Percentiles rank a stretch among this genome's conserved stretches.
phyloP scores from a whole-genome alignment of 2,888 invertebrate genomes.

The Trachelus iudaicus region DNA sequence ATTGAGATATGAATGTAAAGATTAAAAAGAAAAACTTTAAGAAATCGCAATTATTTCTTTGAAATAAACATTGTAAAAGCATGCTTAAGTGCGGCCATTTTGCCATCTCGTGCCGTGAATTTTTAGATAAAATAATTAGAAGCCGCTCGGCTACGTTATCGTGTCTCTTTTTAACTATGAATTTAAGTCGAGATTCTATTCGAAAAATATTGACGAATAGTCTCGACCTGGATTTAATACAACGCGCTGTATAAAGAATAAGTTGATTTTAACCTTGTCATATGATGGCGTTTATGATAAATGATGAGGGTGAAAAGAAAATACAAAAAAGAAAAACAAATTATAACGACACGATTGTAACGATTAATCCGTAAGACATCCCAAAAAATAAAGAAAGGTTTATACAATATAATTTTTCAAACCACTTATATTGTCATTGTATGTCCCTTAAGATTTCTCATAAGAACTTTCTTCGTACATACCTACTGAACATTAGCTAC shows the following conservation, averaged over 20 bases:
- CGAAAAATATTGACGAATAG: not conserved
- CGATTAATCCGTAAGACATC: constrained; percentile 41
- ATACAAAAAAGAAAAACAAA: constrained; percentile 2
- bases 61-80: too few relatives aligned
- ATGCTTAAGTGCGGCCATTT: too few relatives aligned
- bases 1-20: too few relatives aligned
- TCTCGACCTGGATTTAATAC: not conserved
- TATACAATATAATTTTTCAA: constrained; percentile 25
- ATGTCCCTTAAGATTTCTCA: too few relatives aligned
- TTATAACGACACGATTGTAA: constrained; percentile 46
- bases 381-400: constrained; percentile 46
- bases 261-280: constrained; percentile 31
- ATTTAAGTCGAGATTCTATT: too few relatives aligned
- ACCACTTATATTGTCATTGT: too few relatives aligned
- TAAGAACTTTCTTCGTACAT: too few relatives aligned
- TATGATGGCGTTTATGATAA: constrained; percentile 41
- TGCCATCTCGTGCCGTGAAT: too few relatives aligned
- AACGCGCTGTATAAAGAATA: constrained; percentile 2
- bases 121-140: too few relatives aligned
- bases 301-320: constrained; percentile 2
- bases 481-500: too few relatives aligned
- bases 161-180: too few relatives aligned
- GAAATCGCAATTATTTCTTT: not conserved
- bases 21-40: not conserved
- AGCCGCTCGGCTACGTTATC: too few relatives aligned